Conservation (phyloP, 2,888 invertebrate species). For the Parapristionchus giblindavisi region DNA sequence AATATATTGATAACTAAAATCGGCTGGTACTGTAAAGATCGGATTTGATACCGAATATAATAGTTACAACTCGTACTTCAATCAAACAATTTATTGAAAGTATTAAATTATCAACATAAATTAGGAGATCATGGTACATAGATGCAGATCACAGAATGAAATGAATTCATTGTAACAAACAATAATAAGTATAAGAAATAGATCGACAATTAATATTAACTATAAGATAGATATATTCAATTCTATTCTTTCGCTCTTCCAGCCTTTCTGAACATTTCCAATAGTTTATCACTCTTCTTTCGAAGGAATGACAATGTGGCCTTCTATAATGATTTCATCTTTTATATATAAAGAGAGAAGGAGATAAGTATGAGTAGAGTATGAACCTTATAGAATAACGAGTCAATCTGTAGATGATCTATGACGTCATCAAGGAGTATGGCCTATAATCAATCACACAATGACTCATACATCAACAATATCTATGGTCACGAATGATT, state of each 20-base stretch:
- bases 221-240: no score
- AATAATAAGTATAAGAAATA: no score
- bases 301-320: conserved; percentile 84
- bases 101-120: not conserved
- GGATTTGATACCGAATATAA: no score
- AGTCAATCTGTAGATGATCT: conserved; percentile 83
- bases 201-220: no score
- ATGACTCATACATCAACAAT: not conserved
- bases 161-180: no score
- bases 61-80: no score
- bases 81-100: no score
- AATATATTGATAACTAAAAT: no score
- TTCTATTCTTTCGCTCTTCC: conserved; percentile 36
- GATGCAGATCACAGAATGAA: no score
- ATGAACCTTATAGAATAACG: conserved; percentile 81
- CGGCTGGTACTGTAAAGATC: no score
- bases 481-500: not conserved
- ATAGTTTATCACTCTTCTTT: conserved; percentile 80
- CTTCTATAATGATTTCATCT: conserved; percentile 72
- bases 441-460: conserved; percentile 35
- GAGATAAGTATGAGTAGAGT: no score
- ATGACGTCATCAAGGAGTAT: conserved; percentile 85
- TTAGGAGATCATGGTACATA: not conserved
- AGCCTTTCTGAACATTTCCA: conserved; percentile 47
- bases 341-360: no score